Evolutionary conservation across 2,888 invertebrate species (phyloP), one percentile per base, ranked within the genome.

Genomic region (Ormyrus nitidulus): DNA sequence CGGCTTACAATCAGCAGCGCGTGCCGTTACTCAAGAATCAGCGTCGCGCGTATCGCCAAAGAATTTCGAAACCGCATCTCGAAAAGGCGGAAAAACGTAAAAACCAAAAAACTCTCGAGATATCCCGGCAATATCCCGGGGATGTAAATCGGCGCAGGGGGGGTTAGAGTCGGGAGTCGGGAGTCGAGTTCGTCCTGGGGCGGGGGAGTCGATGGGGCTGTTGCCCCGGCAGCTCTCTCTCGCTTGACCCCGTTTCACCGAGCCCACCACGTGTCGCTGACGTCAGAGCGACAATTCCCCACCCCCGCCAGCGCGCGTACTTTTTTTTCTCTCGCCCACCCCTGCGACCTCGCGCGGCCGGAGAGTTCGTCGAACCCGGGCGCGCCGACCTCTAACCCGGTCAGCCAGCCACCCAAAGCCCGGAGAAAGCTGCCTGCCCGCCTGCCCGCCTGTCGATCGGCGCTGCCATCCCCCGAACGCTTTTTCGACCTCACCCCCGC

Each of bases 361-460:
- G 34, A 71, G 72, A 61, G 82, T 82, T 82, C 82, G 56, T 72
- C 77, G 82, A 87, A 88, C 85, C 87, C 86, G 78, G 54, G 54
- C 59, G 61, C 51, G 49, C 11, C 87, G 89, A 89, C 88, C 89
- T 87, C 87, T 88, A 89, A 89, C 88, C 88, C 89, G 90, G 89
- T 89, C 90, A 88, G 87, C 88, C 19, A 19, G 19, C 19, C 19
- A 19, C 19, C 19, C 19, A 19, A 19, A 19, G 19, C 19, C 19
- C 19, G 19, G 19, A 19, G 19, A 19, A 19, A 19, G 19, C 19
- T 19, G 19, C 19, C 1, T 13, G 13, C 13, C 13, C 13, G 13
- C 13, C 19, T 19, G 19, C 19, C 1, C 2, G 19, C 19, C 19
- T 19, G 19, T 19, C 19, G 19, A 19, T 19, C 19, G 19, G 19